Evolutionary conservation across 2,888 invertebrate genomes (phyloP), one percentile per base, ranked within the genome.

Genomic region (Tupiocoris notatus): DNA sequence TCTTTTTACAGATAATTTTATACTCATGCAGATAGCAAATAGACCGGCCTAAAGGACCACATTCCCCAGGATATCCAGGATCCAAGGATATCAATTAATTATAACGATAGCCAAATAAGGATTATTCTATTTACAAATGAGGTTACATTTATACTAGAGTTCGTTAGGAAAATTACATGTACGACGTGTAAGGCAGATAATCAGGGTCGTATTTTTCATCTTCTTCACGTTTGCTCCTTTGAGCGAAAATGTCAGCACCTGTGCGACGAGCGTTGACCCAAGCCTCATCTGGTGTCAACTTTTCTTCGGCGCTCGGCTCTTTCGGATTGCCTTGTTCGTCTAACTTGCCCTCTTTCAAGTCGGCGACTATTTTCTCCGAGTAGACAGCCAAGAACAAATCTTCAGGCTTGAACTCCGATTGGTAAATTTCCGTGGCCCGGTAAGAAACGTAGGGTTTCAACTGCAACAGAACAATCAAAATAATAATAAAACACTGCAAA

Each of bases 361-460:
- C 95, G 67, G 89, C 86, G 0, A 88, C 86, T 62, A 97, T 92
- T 84, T 96, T 94, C 74, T 88, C 84, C 0, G 90, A 89, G 83
- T 96, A 96, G 0, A 94, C 86, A 0, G 90, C 90, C 82, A 93
- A 88, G 82, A 95, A 95, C 63, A 97, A 86, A 84, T 93, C 91
- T 82, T 92, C 83, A 0, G 96, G 87, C 0, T 95, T 95, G 81
- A 95, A 95, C 84, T 92, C 90, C 0, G 90, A 88, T 83, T 95
- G 94, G 12, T 87, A 84, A 0, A 96, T 89, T 76, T 93, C 90
- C 1, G 89, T 87, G 0, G 84, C 84, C 84, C 89, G 89, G 84
- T 98, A 98, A 0, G 96, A 94, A 0, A 98, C 98, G 82, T 99
- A 99, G 0, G 98, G 96, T 84, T 95, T 95, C 20, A 99, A 85